phyloP scores from a whole-genome alignment of 2,113 vertebrate species.

The Misgurnus mizolepis region DNA sequence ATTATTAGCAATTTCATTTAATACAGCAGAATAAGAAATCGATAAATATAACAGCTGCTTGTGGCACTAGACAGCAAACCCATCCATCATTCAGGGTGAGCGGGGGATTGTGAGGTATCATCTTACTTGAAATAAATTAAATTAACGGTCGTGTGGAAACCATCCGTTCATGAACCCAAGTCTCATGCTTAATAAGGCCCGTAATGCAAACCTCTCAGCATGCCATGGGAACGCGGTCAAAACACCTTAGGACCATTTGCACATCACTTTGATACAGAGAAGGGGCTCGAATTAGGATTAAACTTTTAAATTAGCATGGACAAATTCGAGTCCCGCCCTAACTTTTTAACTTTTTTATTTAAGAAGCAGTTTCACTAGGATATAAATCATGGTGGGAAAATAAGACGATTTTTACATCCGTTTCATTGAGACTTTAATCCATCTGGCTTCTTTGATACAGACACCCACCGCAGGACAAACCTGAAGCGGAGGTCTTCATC shows the following conservation, averaged over 20 bases:
- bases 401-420: no score
- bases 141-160: conserved; percentile 43
- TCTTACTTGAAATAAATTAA: conserved; percentile 49
- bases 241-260: conserved; percentile 16
- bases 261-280: conserved; percentile 26
- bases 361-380: neutral
- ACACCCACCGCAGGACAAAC: conserved; percentile 13
- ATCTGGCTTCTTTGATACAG: conserved; percentile 33
- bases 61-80: neutral
- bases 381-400: no score
- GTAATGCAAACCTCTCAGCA: conserved; percentile 39
- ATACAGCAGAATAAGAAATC: conserved; percentile 10
- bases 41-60: conserved; percentile 35
- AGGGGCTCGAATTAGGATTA: conserved; percentile 24
- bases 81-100: conserved; percentile 6
- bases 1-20: neutral
- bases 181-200: conserved; percentile 40
- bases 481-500: conserved; percentile 12
- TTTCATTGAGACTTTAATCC: conserved; percentile 12
- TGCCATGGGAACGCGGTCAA: conserved; percentile 33
- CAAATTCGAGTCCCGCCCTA: no score
- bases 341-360: no score
- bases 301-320: neutral
- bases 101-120: conserved; percentile 27
- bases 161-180: conserved; percentile 45